These are phyloP conservation scores for Pangasius larnaudii DNA, from an alignment of 2,797 vertebrate species.

Conservation along the genomic window DNA sequence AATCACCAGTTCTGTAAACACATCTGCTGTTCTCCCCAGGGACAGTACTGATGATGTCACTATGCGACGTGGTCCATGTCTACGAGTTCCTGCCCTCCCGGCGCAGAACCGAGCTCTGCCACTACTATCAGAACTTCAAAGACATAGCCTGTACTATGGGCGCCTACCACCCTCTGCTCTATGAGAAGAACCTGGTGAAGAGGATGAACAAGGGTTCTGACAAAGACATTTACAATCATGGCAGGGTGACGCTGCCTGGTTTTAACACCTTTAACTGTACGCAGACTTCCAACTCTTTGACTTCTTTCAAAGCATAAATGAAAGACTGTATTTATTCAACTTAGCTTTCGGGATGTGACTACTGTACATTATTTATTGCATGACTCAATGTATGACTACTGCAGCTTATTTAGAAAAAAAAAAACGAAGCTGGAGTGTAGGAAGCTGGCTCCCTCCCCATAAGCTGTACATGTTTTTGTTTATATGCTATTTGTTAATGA, in stretches of 20 bases:
- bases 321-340: not conserved
- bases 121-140: conserved; percentile 80
- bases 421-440: not conserved
- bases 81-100: conserved; percentile 83
- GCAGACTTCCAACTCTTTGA: conserved; percentile 24
- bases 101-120: conserved; percentile 79
- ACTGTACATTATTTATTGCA: conserved; percentile 38
- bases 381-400: conserved; percentile 37
- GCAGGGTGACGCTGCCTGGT: conserved; percentile 77
- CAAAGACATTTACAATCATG: conserved; percentile 72
- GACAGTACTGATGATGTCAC: conserved; percentile 81
- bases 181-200: conserved; percentile 84
- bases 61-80: conserved; percentile 79
- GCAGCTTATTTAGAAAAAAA: not conserved
- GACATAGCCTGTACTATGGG: conserved; percentile 82
- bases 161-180: conserved; percentile 82
- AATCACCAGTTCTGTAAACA: not conserved
- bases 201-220: conserved; percentile 78
- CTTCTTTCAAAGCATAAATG: not conserved
- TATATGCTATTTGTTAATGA: conserved; percentile 3
- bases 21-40: conserved; percentile 61
- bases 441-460: not conserved
- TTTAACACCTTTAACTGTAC: conserved; percentile 73
- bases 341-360: conserved; percentile 14
- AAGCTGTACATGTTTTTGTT: conserved; percentile 5